Percentiles rank a stretch among this genome's conserved stretches.
phyloP scores from a whole-genome alignment of 2,113 vertebrate genomes.

The Dasyprocta punctata region DNA sequence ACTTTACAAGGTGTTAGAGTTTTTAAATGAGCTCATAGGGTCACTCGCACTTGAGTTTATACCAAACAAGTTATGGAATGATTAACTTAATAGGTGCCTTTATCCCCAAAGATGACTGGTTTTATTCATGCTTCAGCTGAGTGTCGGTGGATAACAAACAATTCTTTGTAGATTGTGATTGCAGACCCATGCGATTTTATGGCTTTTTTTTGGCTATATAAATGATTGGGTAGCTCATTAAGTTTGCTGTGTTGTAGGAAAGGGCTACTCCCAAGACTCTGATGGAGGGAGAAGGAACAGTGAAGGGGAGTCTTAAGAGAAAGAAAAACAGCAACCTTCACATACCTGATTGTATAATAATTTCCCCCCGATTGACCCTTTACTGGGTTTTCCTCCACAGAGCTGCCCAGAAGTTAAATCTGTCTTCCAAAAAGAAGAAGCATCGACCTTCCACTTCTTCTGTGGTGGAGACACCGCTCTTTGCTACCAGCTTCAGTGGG shows the following conservation, averaged over 20 bases:
- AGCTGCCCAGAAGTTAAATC: constrained; percentile 98
- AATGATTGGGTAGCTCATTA: neutral
- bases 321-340: neutral
- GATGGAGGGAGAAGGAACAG: neutral
- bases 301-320: neutral
- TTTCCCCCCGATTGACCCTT: constrained; percentile 15
- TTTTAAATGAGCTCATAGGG: constrained; percentile 37
- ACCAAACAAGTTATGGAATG: constrained; percentile 40
- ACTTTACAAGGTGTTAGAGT: constrained; percentile 68
- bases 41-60: constrained; percentile 45
- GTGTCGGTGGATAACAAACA: neutral
- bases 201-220: neutral
- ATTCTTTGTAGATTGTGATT: constrained; percentile 32
- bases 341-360: neutral
- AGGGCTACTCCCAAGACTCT: neutral
- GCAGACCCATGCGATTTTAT: neutral
- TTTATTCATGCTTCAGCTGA: constrained; percentile 26
- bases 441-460: constrained; percentile 88
- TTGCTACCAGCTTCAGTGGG: constrained; percentile 96
- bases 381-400: constrained; percentile 83
- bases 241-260: neutral
- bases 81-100: constrained; percentile 47
- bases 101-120: constrained; percentile 18
- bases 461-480: constrained; percentile 91
- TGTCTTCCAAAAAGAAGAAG: constrained; percentile 98